Evolutionary conservation across 2,888 invertebrate species (phyloP).

Genomic region (Willowsia nigromaculata): DNA sequence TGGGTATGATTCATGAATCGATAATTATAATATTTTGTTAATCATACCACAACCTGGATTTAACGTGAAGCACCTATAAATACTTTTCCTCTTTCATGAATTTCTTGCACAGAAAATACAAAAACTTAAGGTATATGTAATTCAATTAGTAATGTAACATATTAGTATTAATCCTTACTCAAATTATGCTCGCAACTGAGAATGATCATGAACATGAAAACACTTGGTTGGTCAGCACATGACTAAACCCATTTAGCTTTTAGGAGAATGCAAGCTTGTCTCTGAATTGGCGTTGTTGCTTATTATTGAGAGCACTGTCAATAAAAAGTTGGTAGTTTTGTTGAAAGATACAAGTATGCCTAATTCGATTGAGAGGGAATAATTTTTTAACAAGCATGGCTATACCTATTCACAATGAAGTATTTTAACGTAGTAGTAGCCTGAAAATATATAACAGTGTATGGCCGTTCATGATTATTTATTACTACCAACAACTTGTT

Average conservation of each 20-base stretch:
- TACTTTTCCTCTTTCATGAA: not conserved
- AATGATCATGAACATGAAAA: constrained; percentile 17
- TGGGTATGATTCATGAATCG: too few species aligned
- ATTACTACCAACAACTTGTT: not conserved
- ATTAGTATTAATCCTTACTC: not conserved
- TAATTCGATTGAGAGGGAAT: constrained; percentile 8
- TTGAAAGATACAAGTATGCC: not conserved
- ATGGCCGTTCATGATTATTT: not conserved
- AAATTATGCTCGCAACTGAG: not conserved
- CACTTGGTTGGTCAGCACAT: not conserved
- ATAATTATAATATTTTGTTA: not conserved
- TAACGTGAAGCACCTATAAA: not conserved
- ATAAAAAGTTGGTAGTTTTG: constrained; percentile 13
- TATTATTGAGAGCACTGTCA: not conserved
- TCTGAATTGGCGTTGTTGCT: not conserved
- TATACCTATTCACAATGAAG: not conserved
- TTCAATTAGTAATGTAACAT: not conserved
- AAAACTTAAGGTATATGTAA: not conserved
- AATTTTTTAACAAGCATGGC: not conserved
- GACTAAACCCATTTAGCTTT: not conserved
- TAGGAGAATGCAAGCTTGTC: not conserved
- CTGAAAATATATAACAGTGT: not conserved
- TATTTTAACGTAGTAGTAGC: not conserved
- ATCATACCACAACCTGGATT: not conserved
- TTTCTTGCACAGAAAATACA: not conserved